Evolutionary conservation across 2,888 invertebrate species (phyloP).

Genomic region (Hofmannophila pseudospretella): DNA sequence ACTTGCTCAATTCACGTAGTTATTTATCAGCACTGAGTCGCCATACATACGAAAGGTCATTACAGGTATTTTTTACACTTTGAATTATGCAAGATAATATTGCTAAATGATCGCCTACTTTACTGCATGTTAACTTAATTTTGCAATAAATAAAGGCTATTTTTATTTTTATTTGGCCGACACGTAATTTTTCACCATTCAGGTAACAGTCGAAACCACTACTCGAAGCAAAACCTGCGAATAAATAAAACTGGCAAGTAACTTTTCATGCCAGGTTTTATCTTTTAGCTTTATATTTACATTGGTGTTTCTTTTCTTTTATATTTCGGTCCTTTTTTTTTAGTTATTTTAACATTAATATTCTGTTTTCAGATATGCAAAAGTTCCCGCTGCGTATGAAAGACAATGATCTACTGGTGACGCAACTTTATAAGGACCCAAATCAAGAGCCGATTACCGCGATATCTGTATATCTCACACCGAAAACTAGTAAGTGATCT

Average conservation of each 20-base stretch:
- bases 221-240: conserved; percentile 2
- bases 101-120: too few species aligned
- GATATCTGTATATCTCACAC: conserved; percentile 98
- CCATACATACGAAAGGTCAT: too few species aligned
- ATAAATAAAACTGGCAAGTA: conserved; percentile 7
- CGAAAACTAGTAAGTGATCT: conserved; percentile 94
- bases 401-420: conserved; percentile 98
- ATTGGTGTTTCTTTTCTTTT: too few species aligned
- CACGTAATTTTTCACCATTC: conserved; percentile 2
- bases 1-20: too few species aligned
- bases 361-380: conserved; percentile 91
- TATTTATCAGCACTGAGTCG: too few species aligned
- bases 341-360: too few species aligned
- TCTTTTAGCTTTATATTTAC: conserved; percentile 2
- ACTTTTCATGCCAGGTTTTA: conserved; percentile 4
- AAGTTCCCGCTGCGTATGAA: conserved; percentile 99
- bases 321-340: too few species aligned
- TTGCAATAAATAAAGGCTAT: too few species aligned
- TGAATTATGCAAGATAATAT: too few species aligned
- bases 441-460: conserved; percentile 97
- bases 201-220: conserved; percentile 4
- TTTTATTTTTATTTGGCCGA: too few species aligned
- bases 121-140: too few species aligned
- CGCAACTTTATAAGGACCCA: conserved; percentile 96
- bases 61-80: too few species aligned